phyloP scores from a whole-genome alignment of 1,140 invertebrate species.

The Nasonia vitripennis region DNA sequence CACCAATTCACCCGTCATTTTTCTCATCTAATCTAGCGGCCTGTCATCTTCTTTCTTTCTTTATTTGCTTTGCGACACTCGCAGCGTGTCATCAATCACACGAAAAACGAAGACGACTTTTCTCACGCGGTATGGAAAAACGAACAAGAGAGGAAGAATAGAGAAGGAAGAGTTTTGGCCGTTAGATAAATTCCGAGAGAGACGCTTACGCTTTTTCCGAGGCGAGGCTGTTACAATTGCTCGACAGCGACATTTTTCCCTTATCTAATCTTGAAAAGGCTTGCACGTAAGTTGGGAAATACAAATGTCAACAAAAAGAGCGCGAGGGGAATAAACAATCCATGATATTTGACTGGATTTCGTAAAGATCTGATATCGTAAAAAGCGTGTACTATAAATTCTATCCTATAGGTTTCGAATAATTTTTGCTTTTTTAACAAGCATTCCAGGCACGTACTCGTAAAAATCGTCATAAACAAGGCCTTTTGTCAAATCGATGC shows the following conservation, averaged over 20 bases:
- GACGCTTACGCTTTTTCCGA: background rate
- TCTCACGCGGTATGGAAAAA: background rate
- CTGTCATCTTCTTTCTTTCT: constrained; percentile 26
- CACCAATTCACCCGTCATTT: constrained; percentile 31
- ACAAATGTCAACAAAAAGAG: background rate
- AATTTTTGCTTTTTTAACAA: too few species aligned
- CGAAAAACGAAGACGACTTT: constrained; percentile 30
- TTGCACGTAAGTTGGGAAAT: background rate
- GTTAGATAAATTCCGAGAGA: constrained; percentile 10
- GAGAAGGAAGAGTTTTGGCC: background rate
- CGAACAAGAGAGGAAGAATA: background rate
- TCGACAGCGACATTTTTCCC: background rate
- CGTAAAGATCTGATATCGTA: background rate
- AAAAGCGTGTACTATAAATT: too few species aligned
- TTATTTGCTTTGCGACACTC: constrained; percentile 7
- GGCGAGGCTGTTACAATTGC: constrained; percentile 6
- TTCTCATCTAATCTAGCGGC: constrained; percentile 37
- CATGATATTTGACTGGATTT: background rate
- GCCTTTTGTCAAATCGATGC: too few species aligned
- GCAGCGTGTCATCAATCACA: constrained; percentile 31
- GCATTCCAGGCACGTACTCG: too few species aligned
- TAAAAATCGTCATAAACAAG: too few species aligned
- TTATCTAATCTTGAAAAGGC: constrained; percentile 13
- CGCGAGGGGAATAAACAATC: background rate
- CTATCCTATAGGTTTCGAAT: too few species aligned